phyloP scores from a whole-genome alignment of 2,113 vertebrate species.

The Pleuronectes platessa region DNA sequence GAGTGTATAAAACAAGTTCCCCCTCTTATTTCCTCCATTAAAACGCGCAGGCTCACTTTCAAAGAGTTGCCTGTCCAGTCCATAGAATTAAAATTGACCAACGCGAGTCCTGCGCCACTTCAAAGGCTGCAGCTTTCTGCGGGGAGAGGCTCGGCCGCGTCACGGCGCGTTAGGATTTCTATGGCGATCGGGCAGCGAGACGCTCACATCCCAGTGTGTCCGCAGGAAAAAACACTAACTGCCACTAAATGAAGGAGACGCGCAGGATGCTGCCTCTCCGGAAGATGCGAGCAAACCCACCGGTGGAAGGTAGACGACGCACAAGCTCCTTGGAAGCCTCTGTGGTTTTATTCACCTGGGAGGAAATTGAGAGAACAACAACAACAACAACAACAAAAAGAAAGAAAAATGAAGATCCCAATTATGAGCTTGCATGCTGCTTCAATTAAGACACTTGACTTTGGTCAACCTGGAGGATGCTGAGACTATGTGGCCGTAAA shows the following conservation, averaged over 20 bases:
- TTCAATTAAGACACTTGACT: constrained; percentile 46
- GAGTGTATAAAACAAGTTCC: constrained; percentile 91
- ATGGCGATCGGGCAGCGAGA: constrained; percentile 90
- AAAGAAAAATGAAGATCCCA: not conserved
- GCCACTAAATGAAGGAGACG: constrained; percentile 89
- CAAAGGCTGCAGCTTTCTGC: constrained; percentile 89
- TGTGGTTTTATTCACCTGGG: too few species aligned
- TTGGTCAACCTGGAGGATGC: constrained; percentile 27
- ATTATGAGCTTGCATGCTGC: not conserved
- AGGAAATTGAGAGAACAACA: too few species aligned
- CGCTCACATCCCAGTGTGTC: constrained; percentile 90
- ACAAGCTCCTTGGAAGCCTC: not conserved
- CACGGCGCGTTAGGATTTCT: constrained; percentile 96
- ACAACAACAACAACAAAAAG: not conserved
- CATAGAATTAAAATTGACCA: constrained; percentile 94
- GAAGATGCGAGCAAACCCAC: constrained; percentile 11
- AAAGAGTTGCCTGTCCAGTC: constrained; percentile 86
- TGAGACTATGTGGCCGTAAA: not conserved
- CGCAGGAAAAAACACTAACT: constrained; percentile 77
- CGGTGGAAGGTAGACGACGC: constrained; percentile 39
- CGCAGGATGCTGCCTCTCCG: constrained; percentile 79
- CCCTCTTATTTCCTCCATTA: constrained; percentile 90
- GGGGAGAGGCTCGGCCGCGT: constrained; percentile 90
- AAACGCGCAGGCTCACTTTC: constrained; percentile 86
- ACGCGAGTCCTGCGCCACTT: constrained; percentile 91